A percentile compares a stretch with the other conserved stretches of the same genome.
These are phyloP conservation scores for Scaptomyza reducta DNA, from an alignment of 2,888 invertebrate species.

Conservation along the genomic window DNA sequence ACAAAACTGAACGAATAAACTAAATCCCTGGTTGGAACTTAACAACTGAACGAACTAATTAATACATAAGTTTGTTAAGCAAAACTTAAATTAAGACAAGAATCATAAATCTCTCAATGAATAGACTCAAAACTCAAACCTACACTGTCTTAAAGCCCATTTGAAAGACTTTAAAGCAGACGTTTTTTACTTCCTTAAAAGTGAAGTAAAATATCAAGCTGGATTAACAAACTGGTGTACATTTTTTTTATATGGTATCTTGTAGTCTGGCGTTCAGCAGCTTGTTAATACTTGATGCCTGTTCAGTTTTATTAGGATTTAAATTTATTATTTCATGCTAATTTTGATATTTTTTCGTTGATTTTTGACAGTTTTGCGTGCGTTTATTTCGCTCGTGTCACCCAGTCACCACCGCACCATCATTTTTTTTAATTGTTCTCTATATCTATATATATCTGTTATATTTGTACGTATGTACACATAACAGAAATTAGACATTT, in stretches of 20 bases:
- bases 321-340: slow-evolving; percentile 58
- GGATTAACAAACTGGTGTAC: no score
- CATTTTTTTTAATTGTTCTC: slow-evolving; percentile 52
- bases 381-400: slow-evolving; percentile 21
- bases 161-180: neutral
- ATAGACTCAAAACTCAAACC: neutral
- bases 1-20: no score
- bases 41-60: no score
- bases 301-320: slow-evolving; percentile 22
- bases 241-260: slow-evolving; percentile 1
- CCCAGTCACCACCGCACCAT: slow-evolving; percentile 11
- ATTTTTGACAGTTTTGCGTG: slow-evolving; percentile 28
- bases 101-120: slow-evolving; percentile 9
- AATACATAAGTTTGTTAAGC: no score
- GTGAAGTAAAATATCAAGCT: no score
- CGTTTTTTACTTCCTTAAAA: no score
- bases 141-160: slow-evolving; percentile 18
- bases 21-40: no score
- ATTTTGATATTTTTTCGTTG: slow-evolving; percentile 37
- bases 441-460: neutral
- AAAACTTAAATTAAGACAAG: no score
- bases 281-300: neutral
- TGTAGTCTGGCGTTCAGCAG: neutral
- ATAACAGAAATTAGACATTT: slow-evolving; percentile 33
- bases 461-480: neutral